Conservation (phyloP, 2,888 invertebrate genomes). For the Chymomyza fuscimana region DNA sequence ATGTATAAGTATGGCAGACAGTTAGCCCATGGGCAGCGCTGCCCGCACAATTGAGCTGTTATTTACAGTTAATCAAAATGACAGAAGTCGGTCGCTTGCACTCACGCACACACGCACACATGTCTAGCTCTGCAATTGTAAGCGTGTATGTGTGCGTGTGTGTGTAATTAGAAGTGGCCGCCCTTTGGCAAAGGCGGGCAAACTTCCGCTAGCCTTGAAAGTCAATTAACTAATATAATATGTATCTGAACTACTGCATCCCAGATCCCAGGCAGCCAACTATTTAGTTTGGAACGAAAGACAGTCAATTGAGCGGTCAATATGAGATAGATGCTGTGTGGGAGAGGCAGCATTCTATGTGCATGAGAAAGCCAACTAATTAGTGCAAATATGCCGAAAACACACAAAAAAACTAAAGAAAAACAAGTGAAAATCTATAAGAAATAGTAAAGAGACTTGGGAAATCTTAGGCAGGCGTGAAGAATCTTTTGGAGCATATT, state of each 20-base stretch:
- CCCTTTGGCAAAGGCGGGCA: slow-evolving; percentile 21
- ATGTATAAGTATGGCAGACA: neutral
- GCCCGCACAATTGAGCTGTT: slow-evolving; percentile 48
- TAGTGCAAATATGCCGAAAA: neutral
- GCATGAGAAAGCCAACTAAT: no score
- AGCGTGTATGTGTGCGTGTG: neutral
- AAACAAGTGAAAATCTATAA: neutral
- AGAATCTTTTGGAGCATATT: no score
- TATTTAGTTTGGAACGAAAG: neutral
- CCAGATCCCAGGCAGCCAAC: slow-evolving; percentile 14
- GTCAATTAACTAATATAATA: slow-evolving; percentile 63
- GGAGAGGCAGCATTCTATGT: neutral
- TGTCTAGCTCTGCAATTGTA: neutral
- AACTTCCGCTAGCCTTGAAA: slow-evolving; percentile 76
- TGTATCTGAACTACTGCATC: slow-evolving; percentile 39
- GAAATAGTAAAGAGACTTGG: no score
- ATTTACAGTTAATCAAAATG: slow-evolving; percentile 65
- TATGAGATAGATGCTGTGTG: slow-evolving; percentile 8
- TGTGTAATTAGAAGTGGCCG: slow-evolving; percentile 35
- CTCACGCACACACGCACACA: neutral
- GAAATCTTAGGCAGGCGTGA: no score
- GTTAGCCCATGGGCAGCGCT: slow-evolving; percentile 22
- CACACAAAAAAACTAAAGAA: neutral
- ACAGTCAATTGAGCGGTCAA: neutral
- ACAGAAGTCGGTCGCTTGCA: slow-evolving; percentile 53